Percentiles rank a stretch among this genome's conserved stretches.
Evolutionary conservation across 53 echinoderm and acorn worm species (phyloP).

Genomic region (Henricia sp.): DNA sequence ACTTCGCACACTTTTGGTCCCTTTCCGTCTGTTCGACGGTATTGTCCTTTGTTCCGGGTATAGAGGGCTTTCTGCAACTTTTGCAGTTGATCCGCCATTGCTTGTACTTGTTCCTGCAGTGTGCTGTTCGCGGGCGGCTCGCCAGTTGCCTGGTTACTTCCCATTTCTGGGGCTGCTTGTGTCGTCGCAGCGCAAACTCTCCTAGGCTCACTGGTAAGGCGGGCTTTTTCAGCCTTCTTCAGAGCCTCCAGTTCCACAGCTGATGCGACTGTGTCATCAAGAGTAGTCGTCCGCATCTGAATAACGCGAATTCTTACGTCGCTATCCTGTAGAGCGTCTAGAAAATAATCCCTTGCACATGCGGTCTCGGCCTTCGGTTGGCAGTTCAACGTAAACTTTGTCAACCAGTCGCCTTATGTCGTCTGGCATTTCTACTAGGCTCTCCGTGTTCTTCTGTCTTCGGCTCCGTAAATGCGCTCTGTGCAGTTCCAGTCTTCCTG

Average conservation of each 20-base stretch:
- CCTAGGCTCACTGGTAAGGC: not conserved
- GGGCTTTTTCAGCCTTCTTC: not conserved
- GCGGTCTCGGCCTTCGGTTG: conserved; percentile 1
- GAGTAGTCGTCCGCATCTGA: conserved; percentile 19
- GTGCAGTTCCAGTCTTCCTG: not conserved
- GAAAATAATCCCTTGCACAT: conserved; percentile 49
- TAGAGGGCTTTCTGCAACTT: not conserved
- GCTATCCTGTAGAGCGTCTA: conserved; percentile 45
- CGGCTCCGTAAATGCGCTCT: conserved; percentile 1
- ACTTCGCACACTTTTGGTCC: conserved; percentile 32
- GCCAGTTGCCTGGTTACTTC: not conserved
- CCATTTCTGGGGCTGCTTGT: not conserved
- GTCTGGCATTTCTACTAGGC: conserved; percentile 26
- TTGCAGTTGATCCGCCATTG: conserved; percentile 11
- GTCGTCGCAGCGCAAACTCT: not conserved
- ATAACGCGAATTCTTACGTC: conserved; percentile 28
- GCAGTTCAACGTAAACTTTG: conserved; percentile 11
- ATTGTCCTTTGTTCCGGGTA: not conserved
- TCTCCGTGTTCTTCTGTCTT: conserved; percentile 8
- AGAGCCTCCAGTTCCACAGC: conserved; percentile 45
- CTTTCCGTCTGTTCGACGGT: not conserved
- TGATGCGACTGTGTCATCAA: conserved; percentile 37
- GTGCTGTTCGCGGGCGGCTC: not conserved
- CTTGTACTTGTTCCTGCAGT: not conserved
- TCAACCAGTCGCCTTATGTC: not conserved